These are phyloP conservation scores for Naja naja DNA, from an alignment of 2,113 vertebrate genomes.

Conservation along the genomic window DNA sequence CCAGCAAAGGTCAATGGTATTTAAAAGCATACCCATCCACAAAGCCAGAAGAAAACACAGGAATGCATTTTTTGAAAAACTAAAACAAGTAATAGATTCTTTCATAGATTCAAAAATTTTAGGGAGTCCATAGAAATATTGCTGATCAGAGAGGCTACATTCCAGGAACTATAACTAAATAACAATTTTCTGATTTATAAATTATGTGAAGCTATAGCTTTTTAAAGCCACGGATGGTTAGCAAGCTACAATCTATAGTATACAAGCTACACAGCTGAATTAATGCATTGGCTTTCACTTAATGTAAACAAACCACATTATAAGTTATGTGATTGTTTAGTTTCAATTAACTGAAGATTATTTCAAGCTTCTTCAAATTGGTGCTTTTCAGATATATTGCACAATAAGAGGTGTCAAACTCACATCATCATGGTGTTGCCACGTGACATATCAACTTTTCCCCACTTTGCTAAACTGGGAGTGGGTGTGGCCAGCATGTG, in stretches of 20 bases:
- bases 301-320: neutral
- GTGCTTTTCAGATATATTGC: neutral
- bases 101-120: neutral
- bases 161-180: neutral
- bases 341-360: neutral
- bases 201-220: neutral
- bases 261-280: neutral
- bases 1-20: neutral
- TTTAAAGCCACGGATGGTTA: neutral
- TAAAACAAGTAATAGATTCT: neutral
- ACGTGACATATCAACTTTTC: too few species aligned
- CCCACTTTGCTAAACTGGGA: too few species aligned
- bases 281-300: neutral
- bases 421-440: too few species aligned
- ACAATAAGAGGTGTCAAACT: too few species aligned
- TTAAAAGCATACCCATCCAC: neutral
- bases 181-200: neutral
- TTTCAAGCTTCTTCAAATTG: neutral
- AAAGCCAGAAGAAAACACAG: neutral
- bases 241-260: neutral
- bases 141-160: neutral
- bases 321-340: neutral
- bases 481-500: too few species aligned
- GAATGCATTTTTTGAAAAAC: neutral
- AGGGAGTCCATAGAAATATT: neutral